These are phyloP conservation scores for Lutjanus argentimaculatus DNA, from an alignment of 2,797 vertebrate genomes.

Conservation along the genomic window DNA sequence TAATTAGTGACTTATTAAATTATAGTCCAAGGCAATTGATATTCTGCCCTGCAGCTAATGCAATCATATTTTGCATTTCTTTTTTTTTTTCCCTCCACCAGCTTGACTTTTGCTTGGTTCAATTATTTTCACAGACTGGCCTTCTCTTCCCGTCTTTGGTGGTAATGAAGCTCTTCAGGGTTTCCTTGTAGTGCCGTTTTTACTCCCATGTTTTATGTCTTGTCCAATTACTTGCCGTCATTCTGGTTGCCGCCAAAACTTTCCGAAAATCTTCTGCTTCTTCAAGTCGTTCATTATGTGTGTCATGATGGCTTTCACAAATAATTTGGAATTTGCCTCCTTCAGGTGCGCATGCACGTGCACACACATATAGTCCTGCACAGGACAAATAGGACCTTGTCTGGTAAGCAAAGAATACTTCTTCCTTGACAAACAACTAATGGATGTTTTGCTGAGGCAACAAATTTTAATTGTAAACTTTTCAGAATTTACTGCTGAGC, in stretches of 20 bases:
- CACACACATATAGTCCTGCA: not conserved
- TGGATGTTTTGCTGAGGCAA: not conserved
- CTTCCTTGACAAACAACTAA: not conserved
- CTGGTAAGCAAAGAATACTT: not conserved
- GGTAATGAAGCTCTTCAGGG: slow-evolving; percentile 76
- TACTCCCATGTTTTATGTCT: slow-evolving; percentile 62
- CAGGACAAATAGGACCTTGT: not conserved
- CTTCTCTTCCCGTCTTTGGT: slow-evolving; percentile 69
- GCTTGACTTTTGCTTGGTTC: slow-evolving; percentile 71
- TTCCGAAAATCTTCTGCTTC: slow-evolving; percentile 38
- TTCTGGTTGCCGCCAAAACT: slow-evolving; percentile 49
- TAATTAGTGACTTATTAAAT: slow-evolving; percentile 85
- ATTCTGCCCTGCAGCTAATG: slow-evolving; percentile 82
- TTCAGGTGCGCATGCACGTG: not conserved
- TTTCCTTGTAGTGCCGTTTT: slow-evolving; percentile 55
- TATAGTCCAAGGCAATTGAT: slow-evolving; percentile 81
- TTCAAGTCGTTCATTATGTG: slow-evolving; percentile 65
- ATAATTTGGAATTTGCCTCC: slow-evolving; percentile 13
- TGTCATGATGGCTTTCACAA: slow-evolving; percentile 29
- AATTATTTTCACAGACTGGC: slow-evolving; percentile 77
- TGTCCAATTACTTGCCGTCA: slow-evolving; percentile 81
- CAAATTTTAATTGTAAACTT: not conserved
- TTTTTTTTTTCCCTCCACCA: slow-evolving; percentile 53
- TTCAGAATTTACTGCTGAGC: not conserved
- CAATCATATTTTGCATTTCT: slow-evolving; percentile 81